phyloP scores from a whole-genome alignment of 92 coral and sea anemone genomes.

The Porites divaricata region DNA sequence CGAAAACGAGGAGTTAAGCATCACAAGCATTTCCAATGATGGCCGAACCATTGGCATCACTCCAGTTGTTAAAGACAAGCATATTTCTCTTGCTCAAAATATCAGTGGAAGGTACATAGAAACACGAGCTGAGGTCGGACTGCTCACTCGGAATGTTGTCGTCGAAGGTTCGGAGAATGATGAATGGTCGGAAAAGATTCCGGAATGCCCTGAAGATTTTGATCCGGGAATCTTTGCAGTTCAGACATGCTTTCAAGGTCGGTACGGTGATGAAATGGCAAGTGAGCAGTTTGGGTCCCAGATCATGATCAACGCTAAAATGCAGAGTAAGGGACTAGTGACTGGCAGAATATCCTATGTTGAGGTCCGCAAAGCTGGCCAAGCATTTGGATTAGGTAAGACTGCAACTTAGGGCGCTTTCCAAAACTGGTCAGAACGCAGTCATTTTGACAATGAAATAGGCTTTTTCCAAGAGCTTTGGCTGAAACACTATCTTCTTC shows the following conservation, averaged over 20 bases:
- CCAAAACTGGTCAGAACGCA: background rate
- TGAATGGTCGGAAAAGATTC: conserved; percentile 70
- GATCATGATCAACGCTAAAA: conserved; percentile 87
- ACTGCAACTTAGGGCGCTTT: background rate
- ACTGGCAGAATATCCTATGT: conserved; percentile 84
- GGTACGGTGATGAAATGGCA: conserved; percentile 67
- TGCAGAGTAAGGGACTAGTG: conserved; percentile 79
- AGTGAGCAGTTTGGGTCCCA: conserved; percentile 91
- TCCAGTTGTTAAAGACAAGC: conserved; percentile 76
- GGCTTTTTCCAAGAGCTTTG: too few relatives aligned
- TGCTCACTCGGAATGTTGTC: conserved; percentile 94
- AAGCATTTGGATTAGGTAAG: conserved; percentile 87
- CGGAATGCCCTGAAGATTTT: conserved; percentile 76
- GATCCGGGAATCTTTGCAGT: conserved; percentile 90
- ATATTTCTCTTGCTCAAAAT: conserved; percentile 76
- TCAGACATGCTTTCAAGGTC: conserved; percentile 90
- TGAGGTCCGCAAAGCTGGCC: conserved; percentile 92
- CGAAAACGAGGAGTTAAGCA: conserved; percentile 83
- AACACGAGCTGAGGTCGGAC: conserved; percentile 93
- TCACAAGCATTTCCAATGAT: conserved; percentile 65
- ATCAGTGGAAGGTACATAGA: conserved; percentile 74
- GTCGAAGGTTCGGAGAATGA: conserved; percentile 89
- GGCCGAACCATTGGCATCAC: conserved; percentile 65
- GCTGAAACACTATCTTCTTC: too few relatives aligned
- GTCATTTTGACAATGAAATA: too few relatives aligned